Percentiles rank a stretch among this genome's conserved stretches.
phyloP scores from a whole-genome alignment of 2,113 vertebrate species.

The Gorsachius goisagi region DNA sequence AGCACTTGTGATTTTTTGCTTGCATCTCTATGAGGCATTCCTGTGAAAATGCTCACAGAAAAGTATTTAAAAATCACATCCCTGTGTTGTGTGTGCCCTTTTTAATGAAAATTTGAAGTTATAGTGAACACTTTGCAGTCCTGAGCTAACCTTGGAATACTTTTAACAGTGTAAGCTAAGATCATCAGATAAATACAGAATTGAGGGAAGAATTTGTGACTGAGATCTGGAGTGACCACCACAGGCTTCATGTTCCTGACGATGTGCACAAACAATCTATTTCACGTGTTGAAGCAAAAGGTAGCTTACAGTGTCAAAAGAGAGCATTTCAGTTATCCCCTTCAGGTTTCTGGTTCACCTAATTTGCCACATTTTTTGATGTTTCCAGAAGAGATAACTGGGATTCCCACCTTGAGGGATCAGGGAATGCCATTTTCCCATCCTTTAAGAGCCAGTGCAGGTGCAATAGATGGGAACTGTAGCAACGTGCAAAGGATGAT shows the following conservation, averaged over 20 bases:
- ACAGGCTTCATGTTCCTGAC: background rate
- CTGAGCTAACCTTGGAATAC: background rate
- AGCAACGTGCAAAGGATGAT: constrained; percentile 57
- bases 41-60: background rate
- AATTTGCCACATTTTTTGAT: background rate
- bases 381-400: constrained; percentile 35
- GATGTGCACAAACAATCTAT: background rate
- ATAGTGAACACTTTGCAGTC: background rate
- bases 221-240: background rate
- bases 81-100: background rate
- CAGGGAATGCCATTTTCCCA: constrained; percentile 66
- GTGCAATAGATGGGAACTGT: constrained; percentile 54
- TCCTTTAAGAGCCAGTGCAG: constrained; percentile 47
- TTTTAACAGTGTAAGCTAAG: background rate
- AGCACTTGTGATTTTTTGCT: background rate
- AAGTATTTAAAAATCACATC: background rate
- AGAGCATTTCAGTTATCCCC: constrained; percentile 29
- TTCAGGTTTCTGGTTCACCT: constrained; percentile 42
- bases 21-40: background rate
- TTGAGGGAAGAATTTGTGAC: background rate
- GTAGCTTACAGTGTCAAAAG: background rate
- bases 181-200: background rate
- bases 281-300: background rate
- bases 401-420: constrained; percentile 59
- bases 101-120: background rate